Percentiles rank a stretch among this genome's conserved stretches.
phyloP scores from a whole-genome alignment of 1,140 invertebrate species.

The Lordiphosa clarofinis region DNA sequence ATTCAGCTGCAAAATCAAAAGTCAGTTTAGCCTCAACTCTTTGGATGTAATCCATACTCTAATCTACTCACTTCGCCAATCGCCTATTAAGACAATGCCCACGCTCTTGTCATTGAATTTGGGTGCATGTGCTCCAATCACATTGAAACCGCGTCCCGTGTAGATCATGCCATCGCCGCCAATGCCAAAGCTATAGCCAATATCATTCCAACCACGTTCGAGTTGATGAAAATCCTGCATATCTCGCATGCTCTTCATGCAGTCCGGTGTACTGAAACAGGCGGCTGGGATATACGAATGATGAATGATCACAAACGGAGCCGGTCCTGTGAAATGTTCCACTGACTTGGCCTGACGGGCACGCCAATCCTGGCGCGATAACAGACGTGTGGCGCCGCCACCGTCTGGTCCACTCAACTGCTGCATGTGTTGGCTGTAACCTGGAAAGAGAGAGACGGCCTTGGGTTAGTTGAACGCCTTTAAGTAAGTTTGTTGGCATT shows the following conservation, averaged over 20 bases:
- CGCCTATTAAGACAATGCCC: conserved; percentile 87
- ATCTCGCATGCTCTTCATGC: conserved; percentile 81
- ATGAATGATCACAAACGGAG: conserved; percentile 88
- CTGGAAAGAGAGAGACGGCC: conserved; percentile 24
- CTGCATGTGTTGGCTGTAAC: conserved; percentile 68
- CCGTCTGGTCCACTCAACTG: conserved; percentile 9
- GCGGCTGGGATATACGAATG: conserved; percentile 84
- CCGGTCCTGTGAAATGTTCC: conserved; percentile 81
- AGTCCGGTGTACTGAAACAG: conserved; percentile 82
- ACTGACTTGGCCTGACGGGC: conserved; percentile 81
- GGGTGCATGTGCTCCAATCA: conserved; percentile 86
- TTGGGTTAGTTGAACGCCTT: conserved; percentile 24
- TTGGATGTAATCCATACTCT: neutral
- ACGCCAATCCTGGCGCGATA: conserved; percentile 83
- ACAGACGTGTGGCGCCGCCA: conserved; percentile 57
- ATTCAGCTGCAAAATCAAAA: conserved; percentile 79
- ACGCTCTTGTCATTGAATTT: conserved; percentile 86
- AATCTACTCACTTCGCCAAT: conserved; percentile 82
- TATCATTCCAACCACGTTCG: conserved; percentile 85
- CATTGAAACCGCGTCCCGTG: conserved; percentile 87
- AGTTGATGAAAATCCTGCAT: conserved; percentile 84
- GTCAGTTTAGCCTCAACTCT: neutral
- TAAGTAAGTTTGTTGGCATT: conserved; percentile 39
- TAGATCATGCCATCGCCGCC: conserved; percentile 89
- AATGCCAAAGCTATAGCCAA: conserved; percentile 89